Base-by-base conservation (phyloP, 2,797 vertebrate genomes). In the Phrynocephalus guinanensis region DNA sequence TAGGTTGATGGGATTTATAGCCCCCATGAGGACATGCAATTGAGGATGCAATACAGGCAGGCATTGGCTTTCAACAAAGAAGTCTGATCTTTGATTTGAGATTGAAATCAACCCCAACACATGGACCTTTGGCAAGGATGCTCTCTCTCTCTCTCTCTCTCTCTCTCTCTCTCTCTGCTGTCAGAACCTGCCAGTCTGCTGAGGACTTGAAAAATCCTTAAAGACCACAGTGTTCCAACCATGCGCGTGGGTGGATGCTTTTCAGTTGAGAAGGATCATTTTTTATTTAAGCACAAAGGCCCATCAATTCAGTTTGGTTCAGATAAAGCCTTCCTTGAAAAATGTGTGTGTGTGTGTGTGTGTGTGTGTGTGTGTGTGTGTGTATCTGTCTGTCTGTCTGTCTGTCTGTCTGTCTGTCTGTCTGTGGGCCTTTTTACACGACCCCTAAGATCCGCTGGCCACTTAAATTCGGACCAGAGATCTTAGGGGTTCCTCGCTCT, bases 221-320 rank as follows among this genome's bases (percentile, higher is more conserved):
- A 89, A 91, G 92, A 88, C 92, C 89, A 85, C 89, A 84, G 70
- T 83, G 84, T 93, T 87, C 78, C 86, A 18, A 85, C 87, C 79
- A 88, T 48, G 3, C 84, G 90, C 22, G 85, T 86, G 86, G 91
- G 91, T 68, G 92, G 87, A 0, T 88, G 87, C 84, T 86, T 84
- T 82, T 6, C 38, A 66, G 76, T 67, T 68, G 88, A 88, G 56
- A 79, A 67, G 83, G 66, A 83, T 88, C 89, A 90, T 93, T 91
- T 91, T 95, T 93, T 95, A 90, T 94, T 94, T 95, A 93, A 95
- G 93, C 83, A 87, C 87, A 90, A 92, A 94, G 85, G 91, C 87
- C 90, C 87, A 76, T 91, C 91, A 91, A 91, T 87, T 88, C 73
- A 38, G 88, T 89, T 93, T 85, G 63, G 91, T 93, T 95, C 84